phyloP scores from a whole-genome alignment of 2,888 invertebrate species.

The Epinotia demarniana region DNA sequence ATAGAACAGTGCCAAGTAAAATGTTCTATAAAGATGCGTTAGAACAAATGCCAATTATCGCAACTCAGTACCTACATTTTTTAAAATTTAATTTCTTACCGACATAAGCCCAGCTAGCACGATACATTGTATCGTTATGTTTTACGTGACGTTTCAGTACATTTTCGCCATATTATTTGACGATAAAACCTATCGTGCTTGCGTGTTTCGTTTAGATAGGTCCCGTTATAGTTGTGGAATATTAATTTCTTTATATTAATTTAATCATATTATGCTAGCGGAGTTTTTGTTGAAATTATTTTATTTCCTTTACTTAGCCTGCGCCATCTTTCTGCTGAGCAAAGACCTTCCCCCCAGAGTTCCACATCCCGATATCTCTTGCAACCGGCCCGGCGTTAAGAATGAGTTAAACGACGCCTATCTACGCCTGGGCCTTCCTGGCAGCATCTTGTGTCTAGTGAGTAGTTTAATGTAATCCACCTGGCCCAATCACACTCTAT shows the following conservation, averaged over 20 bases:
- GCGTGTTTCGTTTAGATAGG: background rate
- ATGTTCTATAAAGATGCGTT: too few relatives aligned
- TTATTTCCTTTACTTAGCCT: slow-evolving; percentile 29
- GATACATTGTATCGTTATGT: too few relatives aligned
- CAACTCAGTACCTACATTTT: too few relatives aligned
- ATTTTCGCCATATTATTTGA: too few relatives aligned
- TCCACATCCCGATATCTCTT: slow-evolving; percentile 33
- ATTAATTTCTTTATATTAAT: slow-evolving; percentile 11
- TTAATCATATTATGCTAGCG: slow-evolving; percentile 9
- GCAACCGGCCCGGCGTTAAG: slow-evolving; percentile 30
- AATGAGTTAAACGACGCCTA: slow-evolving; percentile 6
- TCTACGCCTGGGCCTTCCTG: slow-evolving; percentile 9
- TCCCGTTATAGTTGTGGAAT: background rate
- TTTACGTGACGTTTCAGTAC: too few relatives aligned
- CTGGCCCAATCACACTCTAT: background rate
- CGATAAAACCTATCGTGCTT: too few relatives aligned
- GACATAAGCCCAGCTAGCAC: too few relatives aligned
- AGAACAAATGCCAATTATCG: too few relatives aligned
- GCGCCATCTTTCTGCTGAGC: slow-evolving; percentile 31
- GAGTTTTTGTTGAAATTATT: slow-evolving; percentile 15
- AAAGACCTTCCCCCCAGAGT: slow-evolving; percentile 30
- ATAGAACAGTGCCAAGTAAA: background rate
- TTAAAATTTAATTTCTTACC: too few relatives aligned
- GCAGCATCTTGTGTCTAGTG: slow-evolving; percentile 24
- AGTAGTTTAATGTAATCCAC: slow-evolving; percentile 17